Evolutionary conservation across 1,140 invertebrate genomes (phyloP).

Genomic region (Paracyclopina nana): DNA sequence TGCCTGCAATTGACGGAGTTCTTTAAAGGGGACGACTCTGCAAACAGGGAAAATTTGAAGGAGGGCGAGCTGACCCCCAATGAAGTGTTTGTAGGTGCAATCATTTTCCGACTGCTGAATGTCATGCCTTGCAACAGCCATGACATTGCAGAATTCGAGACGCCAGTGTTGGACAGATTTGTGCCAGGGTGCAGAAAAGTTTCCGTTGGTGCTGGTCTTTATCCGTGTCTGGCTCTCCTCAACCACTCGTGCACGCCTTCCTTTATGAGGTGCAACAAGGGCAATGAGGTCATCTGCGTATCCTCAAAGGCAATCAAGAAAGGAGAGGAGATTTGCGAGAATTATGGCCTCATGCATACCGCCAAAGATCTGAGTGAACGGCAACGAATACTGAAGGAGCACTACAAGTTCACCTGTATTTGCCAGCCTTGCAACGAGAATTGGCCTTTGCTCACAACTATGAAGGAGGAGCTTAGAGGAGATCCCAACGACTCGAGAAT

Average conservation of each 20-base stretch:
- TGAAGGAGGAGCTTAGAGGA: background rate
- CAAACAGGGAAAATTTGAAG: too few relatives aligned
- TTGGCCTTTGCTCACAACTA: conserved; percentile 27
- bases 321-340: conserved; percentile 35
- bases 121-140: background rate
- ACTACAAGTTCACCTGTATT: conserved; percentile 35
- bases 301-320: conserved; percentile 28
- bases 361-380: conserved; percentile 25
- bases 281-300: conserved; percentile 7
- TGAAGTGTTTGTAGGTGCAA: background rate
- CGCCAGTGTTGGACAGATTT: conserved; percentile 1
- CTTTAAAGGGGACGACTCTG: background rate
- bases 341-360: conserved; percentile 37
- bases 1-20: background rate
- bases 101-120: conserved; percentile 6
- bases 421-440: conserved; percentile 33
- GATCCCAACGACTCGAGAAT: background rate
- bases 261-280: conserved; percentile 12
- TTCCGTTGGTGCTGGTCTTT: conserved; percentile 5
- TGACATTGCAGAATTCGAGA: conserved; percentile 5
- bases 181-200: background rate
- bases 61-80: background rate
- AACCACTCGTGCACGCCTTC: conserved; percentile 7
- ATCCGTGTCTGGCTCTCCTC: conserved; percentile 2
- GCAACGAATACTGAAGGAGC: conserved; percentile 27